Conservation (phyloP, 2,888 invertebrate genomes). For the Dexiosoma caninum region DNA sequence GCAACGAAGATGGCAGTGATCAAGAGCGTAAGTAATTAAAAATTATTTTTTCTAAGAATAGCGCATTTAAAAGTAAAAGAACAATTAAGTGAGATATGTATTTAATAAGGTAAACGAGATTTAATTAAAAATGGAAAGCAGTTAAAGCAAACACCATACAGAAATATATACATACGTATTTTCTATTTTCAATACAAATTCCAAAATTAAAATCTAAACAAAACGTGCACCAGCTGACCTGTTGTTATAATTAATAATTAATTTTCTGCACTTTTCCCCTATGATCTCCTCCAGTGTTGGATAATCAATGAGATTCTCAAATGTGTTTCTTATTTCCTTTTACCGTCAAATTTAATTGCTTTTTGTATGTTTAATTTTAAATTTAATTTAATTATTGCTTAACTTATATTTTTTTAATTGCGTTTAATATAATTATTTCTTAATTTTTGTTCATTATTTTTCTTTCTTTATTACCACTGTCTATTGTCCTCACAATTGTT, state of each 20-base stretch:
- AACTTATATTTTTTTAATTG: slow-evolving; percentile 33
- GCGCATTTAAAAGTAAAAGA: not conserved
- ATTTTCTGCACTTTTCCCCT: slow-evolving; percentile 37
- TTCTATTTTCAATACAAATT: slow-evolving; percentile 2
- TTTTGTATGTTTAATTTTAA: slow-evolving; percentile 28
- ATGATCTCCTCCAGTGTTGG: slow-evolving; percentile 15
- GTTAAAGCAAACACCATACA: slow-evolving; percentile 55
- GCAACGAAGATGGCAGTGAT: slow-evolving; percentile 96
- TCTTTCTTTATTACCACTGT: slow-evolving; percentile 29
- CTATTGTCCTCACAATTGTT: slow-evolving; percentile 43
- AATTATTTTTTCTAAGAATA: slow-evolving; percentile 32
- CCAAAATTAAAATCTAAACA: slow-evolving; percentile 22
- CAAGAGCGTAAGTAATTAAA: slow-evolving; percentile 93
- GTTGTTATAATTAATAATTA: slow-evolving; percentile 11
- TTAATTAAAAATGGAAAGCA: slow-evolving; percentile 47
- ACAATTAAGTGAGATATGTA: slow-evolving; percentile 21
- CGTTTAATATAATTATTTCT: slow-evolving; percentile 34
- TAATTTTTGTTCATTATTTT: slow-evolving; percentile 17
- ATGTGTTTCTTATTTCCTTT: slow-evolving; percentile 10
- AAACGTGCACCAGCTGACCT: slow-evolving; percentile 49
- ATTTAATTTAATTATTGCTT: slow-evolving; percentile 39
- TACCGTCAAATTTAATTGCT: slow-evolving; percentile 1
- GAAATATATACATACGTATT: not conserved
- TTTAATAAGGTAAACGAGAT: slow-evolving; percentile 39
- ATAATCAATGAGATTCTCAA: slow-evolving; percentile 23